A percentile compares a stretch with the other conserved stretches of the same genome.
phyloP scores from a whole-genome alignment of 2,797 vertebrate species.

The Muraenolepis orangiensis region DNA sequence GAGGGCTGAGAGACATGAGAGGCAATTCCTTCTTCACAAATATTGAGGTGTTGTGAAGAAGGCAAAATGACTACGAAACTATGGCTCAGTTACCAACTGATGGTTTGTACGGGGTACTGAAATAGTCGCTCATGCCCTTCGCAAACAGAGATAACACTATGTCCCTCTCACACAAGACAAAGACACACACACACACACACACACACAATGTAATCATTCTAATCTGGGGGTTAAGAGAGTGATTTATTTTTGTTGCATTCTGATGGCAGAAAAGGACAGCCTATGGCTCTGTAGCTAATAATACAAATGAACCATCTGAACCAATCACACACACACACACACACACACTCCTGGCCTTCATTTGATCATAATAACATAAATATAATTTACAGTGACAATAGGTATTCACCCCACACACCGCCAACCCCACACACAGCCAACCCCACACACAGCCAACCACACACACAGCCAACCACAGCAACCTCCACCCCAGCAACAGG shows the following conservation, averaged over 20 bases:
- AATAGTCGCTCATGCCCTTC: neutral
- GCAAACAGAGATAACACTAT: neutral
- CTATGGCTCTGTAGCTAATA: slow-evolving; percentile 48
- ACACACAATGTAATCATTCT: slow-evolving; percentile 29
- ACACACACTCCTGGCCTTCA: slow-evolving; percentile 8
- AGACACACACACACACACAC: neutral
- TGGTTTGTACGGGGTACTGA: neutral
- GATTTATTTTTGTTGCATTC: slow-evolving; percentile 54
- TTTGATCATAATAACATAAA: slow-evolving; percentile 26
- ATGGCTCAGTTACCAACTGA: neutral
- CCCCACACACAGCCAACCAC: too few relatives aligned
- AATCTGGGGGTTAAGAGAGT: slow-evolving; percentile 35
- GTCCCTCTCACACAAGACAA: slow-evolving; percentile 10
- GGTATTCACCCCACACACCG: too few relatives aligned
- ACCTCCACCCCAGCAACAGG: too few relatives aligned
- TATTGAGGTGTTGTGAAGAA: neutral
- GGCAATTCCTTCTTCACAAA: too few relatives aligned
- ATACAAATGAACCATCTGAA: slow-evolving; percentile 48
- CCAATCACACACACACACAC: slow-evolving; percentile 5
- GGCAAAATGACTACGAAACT: neutral
- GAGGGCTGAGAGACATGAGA: neutral
- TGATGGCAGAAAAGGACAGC: slow-evolving; percentile 39
- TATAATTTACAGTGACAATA: too few relatives aligned
- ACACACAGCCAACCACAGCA: too few relatives aligned
- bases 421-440: too few relatives aligned